Conservation (phyloP, 1,140 invertebrate genomes). For the Formica exsecta region DNA sequence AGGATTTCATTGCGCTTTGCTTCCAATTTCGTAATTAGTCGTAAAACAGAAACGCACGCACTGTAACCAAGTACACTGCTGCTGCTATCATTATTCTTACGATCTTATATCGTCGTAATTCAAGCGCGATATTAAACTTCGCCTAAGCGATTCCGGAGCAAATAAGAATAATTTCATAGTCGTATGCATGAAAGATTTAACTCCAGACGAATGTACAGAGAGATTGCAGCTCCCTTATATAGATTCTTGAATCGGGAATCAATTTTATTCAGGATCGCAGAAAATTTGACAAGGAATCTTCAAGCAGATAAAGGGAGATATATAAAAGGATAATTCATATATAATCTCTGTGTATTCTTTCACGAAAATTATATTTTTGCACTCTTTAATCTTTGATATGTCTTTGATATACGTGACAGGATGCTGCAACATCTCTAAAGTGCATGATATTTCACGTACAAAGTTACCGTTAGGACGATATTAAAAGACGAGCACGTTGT, state of each 20-base stretch:
- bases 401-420: not conserved
- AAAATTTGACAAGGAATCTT: not conserved
- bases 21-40: slow-evolving; percentile 57
- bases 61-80: not conserved
- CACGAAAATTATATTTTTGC: slow-evolving; percentile 11
- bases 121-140: slow-evolving; percentile 28
- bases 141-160: not conserved
- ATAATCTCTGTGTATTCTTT: not conserved
- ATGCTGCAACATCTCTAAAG: slow-evolving; percentile 6
- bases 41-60: slow-evolving; percentile 42
- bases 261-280: not conserved
- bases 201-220: not conserved
- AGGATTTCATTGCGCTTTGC: slow-evolving; percentile 55
- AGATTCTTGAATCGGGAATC: not conserved
- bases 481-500: slow-evolving; percentile 12
- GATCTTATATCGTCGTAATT: slow-evolving; percentile 13
- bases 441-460: slow-evolving; percentile 36
- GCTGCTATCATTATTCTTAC: slow-evolving; percentile 21
- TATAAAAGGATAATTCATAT: not conserved
- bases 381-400: not conserved
- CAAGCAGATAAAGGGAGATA: not conserved
- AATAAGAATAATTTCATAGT: not conserved
- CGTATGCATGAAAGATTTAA: not conserved
- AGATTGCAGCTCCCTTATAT: not conserved
- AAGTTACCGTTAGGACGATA: slow-evolving; percentile 48